phyloP scores from a whole-genome alignment of 2,113 vertebrate species.

The Notothenia coriiceps region DNA sequence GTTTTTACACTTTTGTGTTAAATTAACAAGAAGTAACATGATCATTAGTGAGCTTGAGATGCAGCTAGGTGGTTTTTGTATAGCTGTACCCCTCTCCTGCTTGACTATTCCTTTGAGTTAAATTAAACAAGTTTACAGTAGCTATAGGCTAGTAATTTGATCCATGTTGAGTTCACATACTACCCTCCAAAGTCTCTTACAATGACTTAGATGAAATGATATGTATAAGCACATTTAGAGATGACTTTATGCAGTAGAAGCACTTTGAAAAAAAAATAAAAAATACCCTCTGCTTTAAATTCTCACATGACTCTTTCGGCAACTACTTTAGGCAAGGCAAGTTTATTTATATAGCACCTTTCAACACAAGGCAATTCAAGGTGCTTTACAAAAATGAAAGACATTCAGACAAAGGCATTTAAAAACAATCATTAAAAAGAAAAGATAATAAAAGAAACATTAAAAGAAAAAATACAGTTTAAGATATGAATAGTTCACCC shows the following conservation, averaged over 20 bases:
- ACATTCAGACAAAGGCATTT: too few species aligned
- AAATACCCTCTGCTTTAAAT: background rate
- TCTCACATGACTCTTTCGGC: constrained; percentile 1
- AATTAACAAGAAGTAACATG: background rate
- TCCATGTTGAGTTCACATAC: background rate
- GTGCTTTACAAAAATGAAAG: too few species aligned
- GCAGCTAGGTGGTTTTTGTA: background rate
- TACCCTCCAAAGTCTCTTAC: background rate
- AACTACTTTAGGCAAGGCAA: background rate
- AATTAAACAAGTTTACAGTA: background rate
- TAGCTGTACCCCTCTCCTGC: too few species aligned
- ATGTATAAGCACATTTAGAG: background rate
- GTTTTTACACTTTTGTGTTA: background rate
- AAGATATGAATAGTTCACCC: too few species aligned
- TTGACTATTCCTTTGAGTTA: background rate
- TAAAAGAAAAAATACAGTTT: too few species aligned
- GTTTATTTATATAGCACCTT: too few species aligned
- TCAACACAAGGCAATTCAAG: too few species aligned
- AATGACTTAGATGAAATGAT: background rate
- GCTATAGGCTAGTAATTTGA: background rate
- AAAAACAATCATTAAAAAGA: too few species aligned
- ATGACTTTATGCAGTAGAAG: background rate
- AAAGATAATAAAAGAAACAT: too few species aligned
- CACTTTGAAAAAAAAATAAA: background rate
- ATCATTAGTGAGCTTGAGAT: background rate